phyloP scores from a whole-genome alignment of 2,888 invertebrate species.

The Acheta domesticus region DNA sequence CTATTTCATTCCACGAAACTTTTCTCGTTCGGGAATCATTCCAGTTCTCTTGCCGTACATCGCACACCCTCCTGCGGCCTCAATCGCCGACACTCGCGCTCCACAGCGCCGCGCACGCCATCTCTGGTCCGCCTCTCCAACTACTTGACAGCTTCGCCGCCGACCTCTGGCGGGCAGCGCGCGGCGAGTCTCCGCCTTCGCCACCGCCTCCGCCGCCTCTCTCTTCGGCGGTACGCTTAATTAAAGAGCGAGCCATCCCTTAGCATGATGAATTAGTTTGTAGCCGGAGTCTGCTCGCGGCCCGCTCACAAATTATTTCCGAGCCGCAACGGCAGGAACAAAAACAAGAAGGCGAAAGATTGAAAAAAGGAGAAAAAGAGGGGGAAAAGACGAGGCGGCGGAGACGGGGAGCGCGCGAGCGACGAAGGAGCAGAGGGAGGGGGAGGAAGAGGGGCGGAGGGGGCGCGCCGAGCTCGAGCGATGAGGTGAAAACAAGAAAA shows the following conservation, averaged over 20 bases:
- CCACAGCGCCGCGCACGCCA: background rate
- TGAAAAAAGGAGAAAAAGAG: constrained; percentile 25
- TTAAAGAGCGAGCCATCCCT: constrained; percentile 35
- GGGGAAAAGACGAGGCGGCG: background rate
- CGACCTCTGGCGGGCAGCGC: background rate
- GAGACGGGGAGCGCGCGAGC: background rate
- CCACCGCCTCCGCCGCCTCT: background rate
- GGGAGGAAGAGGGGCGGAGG: background rate
- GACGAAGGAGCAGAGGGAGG: background rate
- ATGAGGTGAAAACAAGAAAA: constrained; percentile 35
- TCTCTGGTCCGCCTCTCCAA: background rate
- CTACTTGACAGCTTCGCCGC: background rate
- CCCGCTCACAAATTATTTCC: constrained; percentile 35
- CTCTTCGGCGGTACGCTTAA: constrained; percentile 33
- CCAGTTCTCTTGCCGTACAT: too few relatives aligned
- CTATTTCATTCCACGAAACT: too few relatives aligned
- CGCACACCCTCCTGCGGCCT: too few relatives aligned
- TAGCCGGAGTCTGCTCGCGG: constrained; percentile 29
- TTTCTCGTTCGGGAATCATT: too few relatives aligned
- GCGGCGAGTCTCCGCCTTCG: background rate
- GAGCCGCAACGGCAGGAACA: constrained; percentile 29
- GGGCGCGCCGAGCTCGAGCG: constrained; percentile 22
- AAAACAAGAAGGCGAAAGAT: constrained; percentile 29
- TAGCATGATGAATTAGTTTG: constrained; percentile 38
- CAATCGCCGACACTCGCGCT: too few relatives aligned